phyloP scores from a whole-genome alignment of 2,797 vertebrate species.

The Enoplosus armatus region DNA sequence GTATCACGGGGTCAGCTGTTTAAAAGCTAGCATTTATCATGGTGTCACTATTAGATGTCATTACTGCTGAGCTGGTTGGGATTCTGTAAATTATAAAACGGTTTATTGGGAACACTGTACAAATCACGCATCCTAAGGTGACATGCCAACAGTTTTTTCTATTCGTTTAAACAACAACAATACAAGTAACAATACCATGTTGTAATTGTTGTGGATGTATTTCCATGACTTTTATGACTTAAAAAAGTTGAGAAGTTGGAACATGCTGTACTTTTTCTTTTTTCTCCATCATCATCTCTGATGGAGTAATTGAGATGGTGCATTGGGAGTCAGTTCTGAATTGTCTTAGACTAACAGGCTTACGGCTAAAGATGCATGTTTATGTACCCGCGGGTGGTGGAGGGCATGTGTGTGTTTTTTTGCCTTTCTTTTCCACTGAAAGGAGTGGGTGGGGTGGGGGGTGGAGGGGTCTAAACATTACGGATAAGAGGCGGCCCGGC shows the following conservation, averaged over 20 bases:
- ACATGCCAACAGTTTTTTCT: slow-evolving; percentile 4
- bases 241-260: neutral
- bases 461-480: slow-evolving; percentile 63
- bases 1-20: slow-evolving; percentile 77
- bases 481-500: slow-evolving; percentile 76
- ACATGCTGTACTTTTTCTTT: neutral
- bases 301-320: no score
- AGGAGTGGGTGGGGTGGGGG: slow-evolving; percentile 35
- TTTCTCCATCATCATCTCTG: neutral
- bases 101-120: slow-evolving; percentile 54
- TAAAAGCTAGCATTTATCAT: slow-evolving; percentile 85
- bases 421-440: slow-evolving; percentile 50
- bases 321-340: slow-evolving; percentile 12
- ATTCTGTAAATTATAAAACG: slow-evolving; percentile 77
- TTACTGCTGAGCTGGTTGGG: slow-evolving; percentile 76
- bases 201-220: neutral
- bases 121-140: slow-evolving; percentile 39
- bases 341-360: slow-evolving; percentile 47
- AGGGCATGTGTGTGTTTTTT: slow-evolving; percentile 30
- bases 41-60: slow-evolving; percentile 77
- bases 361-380: slow-evolving; percentile 42
- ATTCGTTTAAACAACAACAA: neutral
- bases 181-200: neutral
- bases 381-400: slow-evolving; percentile 11
- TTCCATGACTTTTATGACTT: neutral